Percentiles rank a stretch among this genome's conserved stretches.
phyloP scores from a whole-genome alignment of 2,797 vertebrate species.

The Gadopsis marmoratus region DNA sequence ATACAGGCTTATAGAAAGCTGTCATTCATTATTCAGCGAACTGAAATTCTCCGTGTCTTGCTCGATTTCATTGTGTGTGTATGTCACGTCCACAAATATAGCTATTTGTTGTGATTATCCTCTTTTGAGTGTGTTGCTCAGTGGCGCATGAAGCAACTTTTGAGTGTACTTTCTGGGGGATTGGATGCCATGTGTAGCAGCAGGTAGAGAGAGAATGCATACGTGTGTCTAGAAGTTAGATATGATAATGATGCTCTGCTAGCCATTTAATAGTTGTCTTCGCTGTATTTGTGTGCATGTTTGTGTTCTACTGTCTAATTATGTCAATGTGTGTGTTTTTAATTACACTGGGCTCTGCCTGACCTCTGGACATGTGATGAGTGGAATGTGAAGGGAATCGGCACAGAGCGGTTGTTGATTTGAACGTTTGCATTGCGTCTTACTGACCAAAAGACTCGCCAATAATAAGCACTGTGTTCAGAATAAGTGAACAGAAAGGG shows the following conservation, averaged over 20 bases:
- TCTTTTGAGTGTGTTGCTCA: no score
- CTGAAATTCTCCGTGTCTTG: slow-evolving; percentile 56
- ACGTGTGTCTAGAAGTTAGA: no score
- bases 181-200: slow-evolving; percentile 4
- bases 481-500: background rate
- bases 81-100: background rate
- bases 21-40: slow-evolving; percentile 75
- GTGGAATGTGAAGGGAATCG: background rate
- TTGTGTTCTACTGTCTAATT: slow-evolving; percentile 5
- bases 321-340: background rate
- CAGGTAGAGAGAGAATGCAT: no score
- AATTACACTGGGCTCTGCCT: background rate
- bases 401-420: slow-evolving; percentile 13
- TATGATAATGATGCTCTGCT: background rate
- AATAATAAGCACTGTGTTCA: background rate
- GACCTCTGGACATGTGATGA: background rate
- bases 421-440: background rate
- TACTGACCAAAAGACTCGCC: background rate
- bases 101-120: slow-evolving; percentile 11
- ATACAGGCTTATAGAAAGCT: slow-evolving; percentile 56
- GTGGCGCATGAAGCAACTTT: no score
- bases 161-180: no score
- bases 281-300: background rate
- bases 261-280: background rate
- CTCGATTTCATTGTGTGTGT: slow-evolving; percentile 1